Evolutionary conservation across 2,888 invertebrate genomes (phyloP).

Genomic region (Arrhopalites spinosus): DNA sequence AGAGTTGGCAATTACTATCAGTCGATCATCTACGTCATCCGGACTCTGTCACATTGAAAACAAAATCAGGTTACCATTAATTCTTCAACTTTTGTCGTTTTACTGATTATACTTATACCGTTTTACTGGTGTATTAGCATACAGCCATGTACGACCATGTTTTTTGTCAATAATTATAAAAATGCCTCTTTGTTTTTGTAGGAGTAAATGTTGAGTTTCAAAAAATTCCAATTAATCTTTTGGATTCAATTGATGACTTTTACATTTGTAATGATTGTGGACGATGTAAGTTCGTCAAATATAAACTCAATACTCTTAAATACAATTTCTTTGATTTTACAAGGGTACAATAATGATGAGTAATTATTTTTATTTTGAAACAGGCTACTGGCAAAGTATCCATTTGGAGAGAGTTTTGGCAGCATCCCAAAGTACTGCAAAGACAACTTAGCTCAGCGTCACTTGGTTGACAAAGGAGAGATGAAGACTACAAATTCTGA

Average conservation of each 20-base stretch:
- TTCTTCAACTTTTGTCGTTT: no score
- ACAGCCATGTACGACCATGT: background rate
- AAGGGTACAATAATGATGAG: no score
- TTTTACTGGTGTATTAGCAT: no score
- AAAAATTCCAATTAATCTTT: conserved; percentile 62
- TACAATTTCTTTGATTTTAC: no score
- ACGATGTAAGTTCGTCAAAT: no score
- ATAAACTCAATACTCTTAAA: no score
- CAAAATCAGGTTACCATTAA: conserved; percentile 3
- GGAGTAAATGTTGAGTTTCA: conserved; percentile 55
- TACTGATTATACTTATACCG: no score
- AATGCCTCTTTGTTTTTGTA: conserved; percentile 1
- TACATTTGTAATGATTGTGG: conserved; percentile 76
- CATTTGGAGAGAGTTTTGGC: conserved; percentile 18
- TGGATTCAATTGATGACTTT: conserved; percentile 64
- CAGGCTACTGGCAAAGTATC: conserved; percentile 67
- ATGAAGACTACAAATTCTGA: background rate
- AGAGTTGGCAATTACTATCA: conserved; percentile 22
- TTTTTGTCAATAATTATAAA: background rate
- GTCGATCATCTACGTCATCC: conserved; percentile 4
- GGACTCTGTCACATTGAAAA: conserved; percentile 1
- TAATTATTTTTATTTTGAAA: no score
- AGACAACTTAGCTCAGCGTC: background rate
- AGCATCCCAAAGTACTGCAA: background rate
- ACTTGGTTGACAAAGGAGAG: background rate